Evolutionary conservation across 2,113 vertebrate genomes (phyloP), one percentile per base, ranked within the genome.

Genomic region (Dasyurus viverrinus): DNA sequence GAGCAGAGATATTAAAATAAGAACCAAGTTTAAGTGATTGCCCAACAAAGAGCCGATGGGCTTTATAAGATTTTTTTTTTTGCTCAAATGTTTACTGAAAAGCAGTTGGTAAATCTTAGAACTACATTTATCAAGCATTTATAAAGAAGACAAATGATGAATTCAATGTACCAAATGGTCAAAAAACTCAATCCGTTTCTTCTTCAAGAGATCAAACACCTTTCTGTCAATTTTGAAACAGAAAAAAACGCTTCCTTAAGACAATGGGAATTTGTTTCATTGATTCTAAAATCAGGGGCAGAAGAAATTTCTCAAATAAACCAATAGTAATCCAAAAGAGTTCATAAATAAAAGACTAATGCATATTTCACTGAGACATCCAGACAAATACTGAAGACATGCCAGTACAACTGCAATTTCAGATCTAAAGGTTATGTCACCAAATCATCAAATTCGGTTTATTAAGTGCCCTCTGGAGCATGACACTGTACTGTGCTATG

Each of bases 401-500:
- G 89, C 48, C 53, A 93, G 90, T 30, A 93, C 84, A 54, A 60
- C 50, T 24, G 60, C 94, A 96, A 92, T 97, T 97, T 97, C 92
- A 94, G 89, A 94, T 97, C 96, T 97, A 97, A 97, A 96, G 95
- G 97, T 97, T 97, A 97, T 97, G 94, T 96, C 96, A 97, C 95
- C 95, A 94, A 97, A 96, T 95, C 96, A 96, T 97, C 97, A 96
- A 93, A 89, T 94, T 94, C 4, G 2, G 97, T 97, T 96, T 97
- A 98, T 95, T 91, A 95, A 92, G 53, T 0, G 0, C 91, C 68
- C 94, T 53, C 91, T 54, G 95, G 91, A 95, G 89, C 22, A 89
- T 90, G 90, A 90, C 94, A 57, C 1, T 24, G 57, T 55, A 96
- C 0, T 16, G 24, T 5, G 0, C 30, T 0, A 55, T 92, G 93